These are phyloP conservation scores for Chrysochloris asiatica DNA, from an alignment of 2,113 vertebrate genomes.

Conservation along the genomic window DNA sequence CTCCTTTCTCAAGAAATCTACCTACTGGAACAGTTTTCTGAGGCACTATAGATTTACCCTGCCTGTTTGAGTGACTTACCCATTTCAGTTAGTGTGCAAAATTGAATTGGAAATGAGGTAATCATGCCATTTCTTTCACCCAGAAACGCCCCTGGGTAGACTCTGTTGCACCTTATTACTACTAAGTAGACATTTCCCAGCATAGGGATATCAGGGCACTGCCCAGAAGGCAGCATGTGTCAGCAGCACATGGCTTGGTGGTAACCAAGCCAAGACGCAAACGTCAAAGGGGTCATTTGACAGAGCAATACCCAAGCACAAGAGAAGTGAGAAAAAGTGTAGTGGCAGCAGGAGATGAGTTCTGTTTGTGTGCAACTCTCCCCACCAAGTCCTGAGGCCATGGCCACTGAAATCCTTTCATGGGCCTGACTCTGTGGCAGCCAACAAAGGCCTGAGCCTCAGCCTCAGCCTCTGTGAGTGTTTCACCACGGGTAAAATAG, in stretches of 20 bases:
- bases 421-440: neutral
- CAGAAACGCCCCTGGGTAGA: accelerated
- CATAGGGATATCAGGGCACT: neutral
- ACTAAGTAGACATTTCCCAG: neutral
- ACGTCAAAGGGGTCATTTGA: neutral
- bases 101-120: neutral
- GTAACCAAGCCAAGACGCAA: neutral
- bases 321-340: accelerated
- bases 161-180: neutral
- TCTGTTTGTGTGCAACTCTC: neutral
- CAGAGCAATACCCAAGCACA: neutral
- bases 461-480: neutral
- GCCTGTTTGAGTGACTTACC: neutral
- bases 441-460: neutral
- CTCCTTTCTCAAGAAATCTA: slow-evolving; percentile 1
- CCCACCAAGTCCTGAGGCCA: neutral
- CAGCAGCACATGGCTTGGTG: neutral
- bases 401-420: neutral
- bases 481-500: neutral
- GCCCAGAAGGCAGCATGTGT: neutral
- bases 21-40: neutral
- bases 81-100: neutral
- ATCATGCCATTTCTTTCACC: neutral
- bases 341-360: neutral
- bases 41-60: neutral